These are phyloP conservation scores for Netelia virgata DNA, from an alignment of 2,888 invertebrate genomes.

Conservation along the genomic window DNA sequence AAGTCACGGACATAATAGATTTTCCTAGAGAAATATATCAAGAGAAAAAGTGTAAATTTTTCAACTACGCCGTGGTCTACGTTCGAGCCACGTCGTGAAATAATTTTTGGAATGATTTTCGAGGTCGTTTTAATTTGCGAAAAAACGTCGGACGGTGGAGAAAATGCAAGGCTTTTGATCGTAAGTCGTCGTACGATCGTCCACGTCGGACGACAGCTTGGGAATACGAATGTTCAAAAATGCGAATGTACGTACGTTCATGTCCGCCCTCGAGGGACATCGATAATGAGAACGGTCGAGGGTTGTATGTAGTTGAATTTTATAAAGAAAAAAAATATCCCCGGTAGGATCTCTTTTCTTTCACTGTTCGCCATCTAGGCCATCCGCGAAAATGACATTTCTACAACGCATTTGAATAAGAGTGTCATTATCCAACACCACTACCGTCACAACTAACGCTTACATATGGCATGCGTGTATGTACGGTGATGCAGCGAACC, in stretches of 20 bases:
- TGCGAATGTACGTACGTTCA: not conserved
- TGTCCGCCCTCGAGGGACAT: not conserved
- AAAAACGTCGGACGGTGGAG: no score
- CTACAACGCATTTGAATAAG: slow-evolving; percentile 47
- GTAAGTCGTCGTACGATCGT: slow-evolving; percentile 22
- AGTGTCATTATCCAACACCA: slow-evolving; percentile 49
- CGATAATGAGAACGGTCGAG: not conserved
- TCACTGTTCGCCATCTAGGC: slow-evolving; percentile 43
- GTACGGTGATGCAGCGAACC: slow-evolving; percentile 37
- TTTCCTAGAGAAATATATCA: no score
- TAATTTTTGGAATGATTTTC: no score
- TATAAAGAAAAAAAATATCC: slow-evolving; percentile 22
- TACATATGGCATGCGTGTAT: not conserved
- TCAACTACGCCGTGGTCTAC: no score
- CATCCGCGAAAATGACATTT: slow-evolving; percentile 61
- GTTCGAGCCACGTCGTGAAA: no score
- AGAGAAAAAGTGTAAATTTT: no score
- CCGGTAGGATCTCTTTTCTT: not conserved
- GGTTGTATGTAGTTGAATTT: slow-evolving; percentile 12
- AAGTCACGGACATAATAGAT: no score
- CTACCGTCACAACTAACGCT: slow-evolving; percentile 10
- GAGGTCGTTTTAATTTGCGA: no score
- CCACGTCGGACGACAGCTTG: slow-evolving; percentile 43
- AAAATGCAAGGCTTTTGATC: slow-evolving; percentile 39
- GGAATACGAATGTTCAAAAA: slow-evolving; percentile 38